Evolutionary conservation across 2,888 invertebrate genomes (phyloP).

Genomic region (Digitonthophagus gazella): DNA sequence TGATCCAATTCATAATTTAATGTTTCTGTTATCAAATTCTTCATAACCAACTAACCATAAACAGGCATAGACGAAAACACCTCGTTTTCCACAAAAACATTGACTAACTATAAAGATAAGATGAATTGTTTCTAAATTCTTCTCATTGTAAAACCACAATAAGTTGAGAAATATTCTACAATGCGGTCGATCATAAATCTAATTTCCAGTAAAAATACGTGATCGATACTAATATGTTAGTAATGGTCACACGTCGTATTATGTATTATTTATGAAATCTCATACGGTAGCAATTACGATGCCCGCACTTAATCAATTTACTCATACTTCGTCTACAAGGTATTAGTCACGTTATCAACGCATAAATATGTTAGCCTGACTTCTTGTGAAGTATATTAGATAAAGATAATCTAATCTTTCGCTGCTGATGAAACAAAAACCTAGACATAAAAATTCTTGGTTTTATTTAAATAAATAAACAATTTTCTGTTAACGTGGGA

Average conservation of each 20-base stretch:
- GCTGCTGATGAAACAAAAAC: background rate
- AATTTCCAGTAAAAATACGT: background rate
- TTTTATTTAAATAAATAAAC: background rate
- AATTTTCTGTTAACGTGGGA: background rate
- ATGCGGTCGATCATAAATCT: background rate
- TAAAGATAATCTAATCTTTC: background rate
- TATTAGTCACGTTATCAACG: background rate
- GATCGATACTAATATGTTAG: background rate
- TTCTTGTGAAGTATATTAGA: background rate
- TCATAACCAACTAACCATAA: too few species aligned
- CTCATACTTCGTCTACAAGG: background rate
- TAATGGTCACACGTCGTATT: background rate
- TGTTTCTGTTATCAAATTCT: background rate
- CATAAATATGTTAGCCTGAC: background rate
- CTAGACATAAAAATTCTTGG: background rate
- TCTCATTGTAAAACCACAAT: background rate
- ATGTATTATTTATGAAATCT: background rate
- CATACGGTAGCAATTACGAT: background rate
- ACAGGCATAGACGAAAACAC: background rate
- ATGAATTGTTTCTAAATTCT: background rate
- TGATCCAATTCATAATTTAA: background rate
- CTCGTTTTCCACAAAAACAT: background rate
- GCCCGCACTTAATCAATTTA: background rate
- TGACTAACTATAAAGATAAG: too few species aligned
- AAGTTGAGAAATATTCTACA: background rate